Evolutionary conservation across 1,140 invertebrate genomes (phyloP), one percentile per base, ranked within the genome.

Genomic region (Lethrus apterus): DNA sequence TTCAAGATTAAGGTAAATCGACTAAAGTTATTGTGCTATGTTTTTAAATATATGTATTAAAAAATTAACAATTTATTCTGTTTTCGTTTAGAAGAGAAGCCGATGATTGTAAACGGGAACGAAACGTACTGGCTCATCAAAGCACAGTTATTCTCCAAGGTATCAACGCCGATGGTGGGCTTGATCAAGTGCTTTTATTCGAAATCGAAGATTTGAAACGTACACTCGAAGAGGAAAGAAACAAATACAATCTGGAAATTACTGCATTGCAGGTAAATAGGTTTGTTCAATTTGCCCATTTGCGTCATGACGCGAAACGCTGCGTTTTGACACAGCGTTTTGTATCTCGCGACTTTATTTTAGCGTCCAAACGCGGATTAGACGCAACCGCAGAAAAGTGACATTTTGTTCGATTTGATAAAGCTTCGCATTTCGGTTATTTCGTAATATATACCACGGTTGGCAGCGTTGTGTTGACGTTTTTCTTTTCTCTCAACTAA

Each of bases 71-170:
- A 18, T 8, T 18, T 19, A 4, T 26, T 26, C 15, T 26, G 4
- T 54, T 41, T 32, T 34, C 32, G 54, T 63, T 5, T 55, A 79
- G 76, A 24, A 65, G 64, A 31, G 70, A 74, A 58, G 72, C 72
- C 0, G 67, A 70, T 31, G 68, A 66, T 21, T 74, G 74, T 0
- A 73, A 78, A 62, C 81, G 78, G 57, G 79, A 82, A 43, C 69
- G 77, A 2, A 80, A 78, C 47, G 71, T 81, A 2, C 52, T 84
- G 26, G 75, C 76, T 0, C 79, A 83, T 54, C 80, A 82, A 60
- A 81, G 78, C 51, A 71, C 78, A 4, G 59, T 85, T 35, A 61
- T 83, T n/a, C 64, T 81, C 68, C 74, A 75, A 3, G 79, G 79
- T 23, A 59, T 79, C 13, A 62, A 66, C 10, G 51, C 54, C 1